Evolutionary conservation across 37 sponge, comb jelly and placozoan genomes (phyloP).

Genomic region (Hexactinellida sp.): DNA sequence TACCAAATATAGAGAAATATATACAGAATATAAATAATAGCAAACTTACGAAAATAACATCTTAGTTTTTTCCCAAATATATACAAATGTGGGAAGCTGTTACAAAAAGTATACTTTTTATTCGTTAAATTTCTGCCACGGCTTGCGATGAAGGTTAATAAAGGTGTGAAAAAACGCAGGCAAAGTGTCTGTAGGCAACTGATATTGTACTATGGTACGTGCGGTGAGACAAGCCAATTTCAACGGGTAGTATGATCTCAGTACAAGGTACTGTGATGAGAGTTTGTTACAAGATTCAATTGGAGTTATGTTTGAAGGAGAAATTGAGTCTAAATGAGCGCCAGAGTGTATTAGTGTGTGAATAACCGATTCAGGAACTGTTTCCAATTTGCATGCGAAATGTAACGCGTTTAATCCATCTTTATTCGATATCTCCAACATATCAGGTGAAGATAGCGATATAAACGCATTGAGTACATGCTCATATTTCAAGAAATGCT

Average conservation of each 20-base stretch:
- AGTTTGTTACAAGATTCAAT: constrained; percentile 7
- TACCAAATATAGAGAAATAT: no score
- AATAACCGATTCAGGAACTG: background rate
- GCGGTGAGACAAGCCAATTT: background rate
- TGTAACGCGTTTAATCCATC: background rate
- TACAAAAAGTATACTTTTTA: background rate
- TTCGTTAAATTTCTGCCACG: background rate
- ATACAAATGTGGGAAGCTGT: background rate
- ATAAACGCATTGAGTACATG: background rate
- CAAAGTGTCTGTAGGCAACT: background rate
- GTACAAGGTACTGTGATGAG: background rate
- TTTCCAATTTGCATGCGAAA: background rate
- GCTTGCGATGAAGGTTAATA: background rate
- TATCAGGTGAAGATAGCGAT: background rate
- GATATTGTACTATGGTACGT: background rate
- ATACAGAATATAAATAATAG: no score
- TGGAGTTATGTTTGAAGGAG: background rate
- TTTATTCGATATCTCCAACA: background rate
- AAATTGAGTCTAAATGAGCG: background rate
- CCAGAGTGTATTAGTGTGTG: background rate
- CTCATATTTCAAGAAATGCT: background rate
- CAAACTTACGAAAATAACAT: no score
- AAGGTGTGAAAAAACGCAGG: constrained; percentile 16
- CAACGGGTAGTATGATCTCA: background rate
- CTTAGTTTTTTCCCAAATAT: background rate